A percentile compares a stretch with the other conserved stretches of the same genome.
These are phyloP conservation scores for Trinectes maculatus DNA, from an alignment of 2,113 vertebrate genomes.

Conservation along the genomic window DNA sequence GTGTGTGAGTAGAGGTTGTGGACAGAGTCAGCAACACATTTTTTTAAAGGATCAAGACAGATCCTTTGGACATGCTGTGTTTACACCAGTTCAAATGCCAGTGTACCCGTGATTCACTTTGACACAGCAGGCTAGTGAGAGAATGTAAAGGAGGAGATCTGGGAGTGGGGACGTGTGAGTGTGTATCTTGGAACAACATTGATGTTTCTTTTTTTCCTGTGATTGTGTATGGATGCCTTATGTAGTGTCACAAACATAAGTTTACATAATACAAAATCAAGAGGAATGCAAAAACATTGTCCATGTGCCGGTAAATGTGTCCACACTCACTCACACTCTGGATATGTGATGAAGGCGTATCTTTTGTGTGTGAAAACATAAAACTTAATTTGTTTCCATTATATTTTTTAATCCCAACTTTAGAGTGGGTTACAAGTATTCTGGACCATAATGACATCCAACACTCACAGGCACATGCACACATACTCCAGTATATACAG, in stretches of 20 bases:
- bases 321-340: not conserved
- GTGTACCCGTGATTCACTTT: conserved; percentile 64
- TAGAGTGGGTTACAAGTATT: too few species aligned
- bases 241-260: not conserved
- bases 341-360: too few species aligned
- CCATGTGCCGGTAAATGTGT: not conserved
- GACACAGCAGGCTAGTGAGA: conserved; percentile 58
- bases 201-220: conserved; percentile 3
- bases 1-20: conserved; percentile 24
- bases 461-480: too few species aligned
- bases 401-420: too few species aligned
- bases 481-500: too few species aligned
- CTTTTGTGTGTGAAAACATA: too few species aligned
- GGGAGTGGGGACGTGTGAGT: conserved; percentile 20
- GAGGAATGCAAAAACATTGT: not conserved
- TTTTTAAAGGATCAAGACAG: conserved; percentile 57
- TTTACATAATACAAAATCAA: not conserved
- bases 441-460: too few species aligned
- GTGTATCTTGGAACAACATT: conserved; percentile 15
- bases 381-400: too few species aligned
- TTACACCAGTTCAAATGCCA: conserved; percentile 77
- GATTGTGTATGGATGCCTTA: not conserved
- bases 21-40: conserved; percentile 43
- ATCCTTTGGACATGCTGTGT: conserved; percentile 69
- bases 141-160: conserved; percentile 20